phyloP scores from a whole-genome alignment of 2,888 invertebrate genomes.

The Machimus atricapillus region DNA sequence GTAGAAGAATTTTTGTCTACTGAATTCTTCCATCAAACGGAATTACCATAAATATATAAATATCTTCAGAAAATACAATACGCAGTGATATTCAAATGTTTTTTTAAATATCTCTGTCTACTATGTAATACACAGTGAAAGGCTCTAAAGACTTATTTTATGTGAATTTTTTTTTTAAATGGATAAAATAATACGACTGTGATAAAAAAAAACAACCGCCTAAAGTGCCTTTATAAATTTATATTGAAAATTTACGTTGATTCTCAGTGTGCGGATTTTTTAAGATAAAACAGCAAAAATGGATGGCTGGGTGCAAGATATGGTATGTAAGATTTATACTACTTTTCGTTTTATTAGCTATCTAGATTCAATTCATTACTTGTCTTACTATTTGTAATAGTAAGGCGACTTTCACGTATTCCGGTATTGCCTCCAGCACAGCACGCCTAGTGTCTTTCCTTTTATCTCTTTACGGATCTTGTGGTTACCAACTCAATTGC shows the following conservation, averaged over 20 bases:
- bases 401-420: neutral
- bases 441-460: neutral
- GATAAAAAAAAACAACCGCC: neutral
- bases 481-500: neutral
- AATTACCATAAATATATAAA: neutral
- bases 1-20: neutral
- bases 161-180: neutral
- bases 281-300: neutral
- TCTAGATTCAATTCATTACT: neutral
- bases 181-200: neutral
- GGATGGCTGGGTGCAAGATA: slow-evolving; percentile 38
- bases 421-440: neutral
- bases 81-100: neutral
- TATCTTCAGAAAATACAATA: neutral
- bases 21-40: neutral
- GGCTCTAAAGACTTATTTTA: neutral
- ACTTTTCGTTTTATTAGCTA: neutral
- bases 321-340: slow-evolving; percentile 16
- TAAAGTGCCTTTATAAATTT: neutral
- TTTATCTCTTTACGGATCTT: neutral
- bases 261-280: neutral
- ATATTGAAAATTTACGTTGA: neutral
- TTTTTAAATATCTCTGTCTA: neutral
- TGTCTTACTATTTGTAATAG: neutral
- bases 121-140: neutral